Percentiles rank a stretch among this genome's conserved stretches.
phyloP scores from a whole-genome alignment of 1,140 invertebrate genomes.

The Phortica variegata region DNA sequence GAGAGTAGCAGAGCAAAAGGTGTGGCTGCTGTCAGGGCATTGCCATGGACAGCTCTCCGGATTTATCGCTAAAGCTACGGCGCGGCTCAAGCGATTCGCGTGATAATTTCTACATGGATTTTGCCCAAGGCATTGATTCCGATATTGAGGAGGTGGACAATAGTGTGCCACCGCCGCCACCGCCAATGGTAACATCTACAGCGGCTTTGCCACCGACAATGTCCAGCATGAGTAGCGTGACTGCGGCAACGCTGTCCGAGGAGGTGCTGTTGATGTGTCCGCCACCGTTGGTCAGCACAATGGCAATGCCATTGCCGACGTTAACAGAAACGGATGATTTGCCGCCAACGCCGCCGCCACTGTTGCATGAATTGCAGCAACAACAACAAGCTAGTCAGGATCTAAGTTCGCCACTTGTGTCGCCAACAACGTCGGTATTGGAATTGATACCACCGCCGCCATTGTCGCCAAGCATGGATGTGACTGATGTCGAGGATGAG shows the following conservation, averaged over 20 bases:
- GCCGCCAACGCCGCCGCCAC: constrained; percentile 49
- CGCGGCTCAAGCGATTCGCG: constrained; percentile 80
- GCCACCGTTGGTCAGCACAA: constrained; percentile 16
- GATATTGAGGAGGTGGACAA: constrained; percentile 82
- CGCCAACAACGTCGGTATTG: constrained; percentile 41
- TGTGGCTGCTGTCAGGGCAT: no score
- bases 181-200: neutral
- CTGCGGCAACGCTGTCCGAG: constrained; percentile 23
- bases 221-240: constrained; percentile 6
- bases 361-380: constrained; percentile 27
- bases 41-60: constrained; percentile 73
- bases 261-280: constrained; percentile 36
- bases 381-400: constrained; percentile 7
- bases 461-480: constrained; percentile 31
- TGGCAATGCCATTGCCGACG: constrained; percentile 39
- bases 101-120: constrained; percentile 86
- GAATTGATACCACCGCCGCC: constrained; percentile 45
- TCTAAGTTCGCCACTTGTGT: constrained; percentile 22
- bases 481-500: constrained; percentile 27
- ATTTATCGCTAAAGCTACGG: constrained; percentile 77
- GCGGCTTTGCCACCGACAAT: constrained; percentile 6
- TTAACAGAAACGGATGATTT: constrained; percentile 48
- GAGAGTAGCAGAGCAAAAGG: neutral
- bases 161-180: constrained; percentile 52
- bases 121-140: constrained; percentile 82